Evolutionary conservation across 2,797 vertebrate genomes (phyloP), one percentile per base, ranked within the genome.

Genomic region (Sebastes minor): DNA sequence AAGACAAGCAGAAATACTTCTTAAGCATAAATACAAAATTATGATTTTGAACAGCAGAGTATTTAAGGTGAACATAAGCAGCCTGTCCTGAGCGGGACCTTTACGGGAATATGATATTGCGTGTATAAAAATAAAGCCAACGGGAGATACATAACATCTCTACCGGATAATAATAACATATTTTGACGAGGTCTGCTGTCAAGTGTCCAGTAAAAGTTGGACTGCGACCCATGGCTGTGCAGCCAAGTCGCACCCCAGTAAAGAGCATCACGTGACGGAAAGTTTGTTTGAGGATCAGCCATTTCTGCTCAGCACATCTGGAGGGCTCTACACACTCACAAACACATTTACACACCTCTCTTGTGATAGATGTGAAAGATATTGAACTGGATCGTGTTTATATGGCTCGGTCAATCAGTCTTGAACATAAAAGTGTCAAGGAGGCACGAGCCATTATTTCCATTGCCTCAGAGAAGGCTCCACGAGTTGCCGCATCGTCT

Each of bases 391-490:
- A 52, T 68, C 0, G 1, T 46, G 42, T 74, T 86, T 80, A 35
- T 56, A 16, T 11, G 27, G 27, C 66, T 57, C 72, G 28, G 32
- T 85, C 32, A 53, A 85, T 89, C 80, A 74, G 38, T 14, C 23
- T 6, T 1, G 14, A 73, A 18, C 57, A 77, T 84, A 62, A 88
- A 88, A 75, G 64, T 84, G 78, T 87, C 89, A 80, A 46, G 49
- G 55, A 81, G 71, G 72, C 82, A 77, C 71, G 32, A 69, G 80
- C 33, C 66, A 2, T 32, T 71, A 65, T 61, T 61, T 52, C 64
- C 63, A 55, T 14, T 28, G 53, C 55, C 65, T 64, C 66, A 32
- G 61, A 80, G 52, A 52, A 32, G 52, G 55, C 75, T 65, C 28
- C 46, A 38, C 25, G 5, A 55, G 57, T 33, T 74, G 49, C 74